These are phyloP conservation scores for Drosophila heteroneura DNA, from an alignment of 2,888 invertebrate species.

Conservation along the genomic window DNA sequence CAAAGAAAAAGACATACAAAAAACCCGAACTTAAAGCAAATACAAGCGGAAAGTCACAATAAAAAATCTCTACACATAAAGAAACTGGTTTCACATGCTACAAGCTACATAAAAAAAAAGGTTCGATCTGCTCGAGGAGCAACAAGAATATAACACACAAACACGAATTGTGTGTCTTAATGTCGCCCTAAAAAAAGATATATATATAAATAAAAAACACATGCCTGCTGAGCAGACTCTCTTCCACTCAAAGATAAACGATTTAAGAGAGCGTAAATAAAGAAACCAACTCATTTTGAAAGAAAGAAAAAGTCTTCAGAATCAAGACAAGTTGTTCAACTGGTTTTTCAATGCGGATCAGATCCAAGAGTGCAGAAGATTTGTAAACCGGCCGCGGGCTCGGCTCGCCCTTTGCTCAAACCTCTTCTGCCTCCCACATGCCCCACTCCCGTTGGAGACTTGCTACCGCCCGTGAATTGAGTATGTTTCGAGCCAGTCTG, in stretches of 20 bases:
- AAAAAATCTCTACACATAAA: constrained; percentile 73
- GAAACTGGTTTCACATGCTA: constrained; percentile 71
- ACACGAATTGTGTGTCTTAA: constrained; percentile 56
- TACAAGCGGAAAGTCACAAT: constrained; percentile 49
- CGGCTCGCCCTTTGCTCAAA: constrained; percentile 57
- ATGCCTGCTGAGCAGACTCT: constrained; percentile 13
- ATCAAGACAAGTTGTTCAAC: constrained; percentile 79
- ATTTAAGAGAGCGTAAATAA: constrained; percentile 18
- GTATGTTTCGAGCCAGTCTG: constrained; percentile 11
- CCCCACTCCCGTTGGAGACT: constrained; percentile 52
- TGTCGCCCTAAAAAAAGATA: constrained; percentile 60
- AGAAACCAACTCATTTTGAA: constrained; percentile 60
- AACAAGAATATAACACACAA: constrained; percentile 59
- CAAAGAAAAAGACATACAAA: constrained; percentile 30
- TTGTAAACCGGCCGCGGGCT: constrained; percentile 55
- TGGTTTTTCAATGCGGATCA: constrained; percentile 61
- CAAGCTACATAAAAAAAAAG: constrained; percentile 55
- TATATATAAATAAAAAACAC: not conserved
- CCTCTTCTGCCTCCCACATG: constrained; percentile 7
- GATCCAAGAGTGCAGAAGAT: constrained; percentile 30
- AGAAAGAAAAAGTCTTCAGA: constrained; percentile 82
- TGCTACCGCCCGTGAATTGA: constrained; percentile 1
- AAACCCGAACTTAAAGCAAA: constrained; percentile 45
- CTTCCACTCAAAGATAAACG: constrained; percentile 51
- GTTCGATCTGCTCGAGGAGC: constrained; percentile 65